Base-by-base conservation (phyloP, 2,113 vertebrate genomes). In the Paramormyrops kingsleyae region DNA sequence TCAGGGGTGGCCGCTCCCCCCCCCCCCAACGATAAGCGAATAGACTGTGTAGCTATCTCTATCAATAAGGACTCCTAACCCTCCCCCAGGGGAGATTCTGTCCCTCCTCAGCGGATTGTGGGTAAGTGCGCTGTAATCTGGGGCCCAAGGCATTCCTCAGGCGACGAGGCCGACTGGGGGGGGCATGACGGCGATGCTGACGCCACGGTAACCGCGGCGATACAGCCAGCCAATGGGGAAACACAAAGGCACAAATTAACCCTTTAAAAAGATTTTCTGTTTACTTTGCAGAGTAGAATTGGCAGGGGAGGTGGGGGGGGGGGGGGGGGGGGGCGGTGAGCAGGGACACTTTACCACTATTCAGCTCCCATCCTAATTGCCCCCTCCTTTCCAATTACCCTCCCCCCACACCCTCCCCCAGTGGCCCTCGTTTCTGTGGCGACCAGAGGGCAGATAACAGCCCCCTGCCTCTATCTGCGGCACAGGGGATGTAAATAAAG, bases 401-500 rank as follows among this genome's bases (percentile, higher is more conserved):
- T 35, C 39, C 77, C 77, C 77, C 42, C 74, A 74, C n/a, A 13
- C 44, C 44, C 44, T 42, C n/a, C 83, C 39, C 39, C 19, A 24
- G 39, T 9, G 24, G 12, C 44, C 47, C 84, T 39, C 17, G 50
- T 87, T 53, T 87, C 85, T 87, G 27, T 87, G 85, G 85, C 5
- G 50, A 87, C 85, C n/a, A 56, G 85, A 9, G 47, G 47, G 13
- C 49, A 56, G 85, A 87, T 87, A 87, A 53, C 50, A 87, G 31
- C 85, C 10, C 85, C 17, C 50, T 31, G n/a, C n/a, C 85, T 53
- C 50, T 87, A 87, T 87, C 49, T 53, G 47, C 17, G 5, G 85
- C 85, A 87, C 31, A 87, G 85, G 50, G 85, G 47, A 87, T 17
- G 85, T 87, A 53, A 87, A 87, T 87, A 53, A 87, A 87, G 31